A percentile compares a stretch with the other conserved stretches of the same genome.
phyloP scores from a whole-genome alignment of 2,888 invertebrate genomes.

The Ceratothoa steindachneri region DNA sequence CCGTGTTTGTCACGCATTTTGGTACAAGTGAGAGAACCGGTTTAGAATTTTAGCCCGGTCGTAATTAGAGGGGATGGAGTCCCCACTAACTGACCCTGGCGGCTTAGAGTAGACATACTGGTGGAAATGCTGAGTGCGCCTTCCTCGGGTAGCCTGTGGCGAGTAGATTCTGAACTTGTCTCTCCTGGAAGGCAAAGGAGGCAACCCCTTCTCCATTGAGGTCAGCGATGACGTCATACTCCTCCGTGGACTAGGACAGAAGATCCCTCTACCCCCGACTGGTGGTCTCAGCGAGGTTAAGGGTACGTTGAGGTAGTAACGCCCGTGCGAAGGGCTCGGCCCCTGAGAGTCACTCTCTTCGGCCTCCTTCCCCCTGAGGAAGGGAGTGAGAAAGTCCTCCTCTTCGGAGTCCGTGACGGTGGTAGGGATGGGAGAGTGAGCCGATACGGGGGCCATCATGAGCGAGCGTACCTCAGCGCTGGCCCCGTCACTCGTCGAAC shows the following conservation, averaged over 20 bases:
- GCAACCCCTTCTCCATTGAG: not conserved
- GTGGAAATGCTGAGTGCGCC: not conserved
- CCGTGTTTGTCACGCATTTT: not conserved
- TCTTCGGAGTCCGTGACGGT: not conserved
- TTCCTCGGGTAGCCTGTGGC: not conserved
- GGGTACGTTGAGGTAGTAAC: not conserved
- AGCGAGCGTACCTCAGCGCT: not conserved
- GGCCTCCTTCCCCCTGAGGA: not conserved
- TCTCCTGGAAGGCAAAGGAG: not conserved
- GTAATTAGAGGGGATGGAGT: not conserved
- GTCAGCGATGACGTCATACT: not conserved
- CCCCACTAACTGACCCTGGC: not conserved
- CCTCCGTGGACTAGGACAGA: not conserved
- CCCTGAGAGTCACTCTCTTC: not conserved
- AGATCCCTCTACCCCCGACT: not conserved
- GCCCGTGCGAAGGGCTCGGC: not conserved
- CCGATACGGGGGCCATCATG: not conserved
- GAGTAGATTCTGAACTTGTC: not conserved
- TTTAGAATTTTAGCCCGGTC: not conserved
- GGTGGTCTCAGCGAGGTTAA: not conserved
- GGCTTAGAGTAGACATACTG: not conserved
- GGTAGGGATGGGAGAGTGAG: not conserved
- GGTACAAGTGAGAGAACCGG: not conserved
- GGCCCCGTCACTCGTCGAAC: not conserved
- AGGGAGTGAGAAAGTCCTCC: not conserved